Evolutionary conservation across 1,140 invertebrate species (phyloP), one percentile per base, ranked within the genome.

Genomic region (Sinella curviseta): DNA sequence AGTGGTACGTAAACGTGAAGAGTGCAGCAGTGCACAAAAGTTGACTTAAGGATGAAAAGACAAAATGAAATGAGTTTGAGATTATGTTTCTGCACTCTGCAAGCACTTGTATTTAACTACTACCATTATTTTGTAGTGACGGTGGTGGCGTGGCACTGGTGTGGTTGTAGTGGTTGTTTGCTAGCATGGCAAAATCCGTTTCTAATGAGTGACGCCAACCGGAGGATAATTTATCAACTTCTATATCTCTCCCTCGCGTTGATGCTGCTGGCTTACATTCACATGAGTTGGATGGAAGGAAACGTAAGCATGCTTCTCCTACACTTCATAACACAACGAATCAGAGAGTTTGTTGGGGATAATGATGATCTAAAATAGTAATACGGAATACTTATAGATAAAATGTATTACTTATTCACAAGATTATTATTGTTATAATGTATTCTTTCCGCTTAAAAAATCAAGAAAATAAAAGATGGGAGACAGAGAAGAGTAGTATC

Each of bases 191-290:
- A 81, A 81, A 81, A 81, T 81, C 78, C 80, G 75, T 81, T 81
- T 81, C 57, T 81, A 81, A 78, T 81, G 80, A 78, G 77, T 81
- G 80, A 81, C 80, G 80, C 77, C 74, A 79, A 79, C 65, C 65
- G 35, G 39, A 78, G 77, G 77, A 81, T 81, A 81, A 81, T 81
- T 81, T 81, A 81, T 81, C 80, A 81, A 74, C 77, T 81, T 78
- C 74, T 33, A n/a, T 33, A 33, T 39, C 2, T 20, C 70, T 30
- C n/a, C 33, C 31, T 74, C 70, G 24, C n/a, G 17, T 74, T 12
- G 33, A 48, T 33, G 70, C 34, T 33, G 34, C 77, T 78, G 73
- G 77, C 74, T 36, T 78, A 31, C 30, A 20, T 35, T 20, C 31
- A 74, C 8, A 48, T 48, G 8, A 48, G 8, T 48, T 48, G 39